Conservation (phyloP, 1,140 invertebrate species). For the Batillaria attramentaria region DNA sequence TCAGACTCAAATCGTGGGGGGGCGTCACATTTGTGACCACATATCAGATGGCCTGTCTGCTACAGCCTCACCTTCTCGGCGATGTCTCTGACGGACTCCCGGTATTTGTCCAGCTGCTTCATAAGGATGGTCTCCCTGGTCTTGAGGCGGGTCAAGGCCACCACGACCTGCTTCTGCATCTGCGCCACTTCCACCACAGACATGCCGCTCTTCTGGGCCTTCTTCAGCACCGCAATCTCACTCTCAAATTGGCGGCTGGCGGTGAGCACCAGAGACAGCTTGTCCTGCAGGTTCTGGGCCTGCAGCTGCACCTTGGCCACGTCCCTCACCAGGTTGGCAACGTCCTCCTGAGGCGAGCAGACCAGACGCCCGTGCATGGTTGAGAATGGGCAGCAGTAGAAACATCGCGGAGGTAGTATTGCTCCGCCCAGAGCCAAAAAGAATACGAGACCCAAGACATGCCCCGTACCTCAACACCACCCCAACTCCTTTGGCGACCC, state of each 20-base stretch:
- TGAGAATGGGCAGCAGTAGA: no score
- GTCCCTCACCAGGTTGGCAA: constrained; percentile 7
- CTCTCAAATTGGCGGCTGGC: constrained; percentile 10
- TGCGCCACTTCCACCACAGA: constrained; percentile 25
- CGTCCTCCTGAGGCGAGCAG: no score
- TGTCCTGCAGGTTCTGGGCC: constrained; percentile 17
- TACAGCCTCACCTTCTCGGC: constrained; percentile 19
- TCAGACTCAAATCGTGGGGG: no score
- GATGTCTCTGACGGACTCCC: constrained; percentile 16
- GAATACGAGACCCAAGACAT: no score
- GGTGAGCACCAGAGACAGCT: not conserved
- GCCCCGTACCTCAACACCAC: no score
- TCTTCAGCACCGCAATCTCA: not conserved
- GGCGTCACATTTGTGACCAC: no score
- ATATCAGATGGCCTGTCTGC: no score
- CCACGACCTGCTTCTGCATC: constrained; percentile 34
- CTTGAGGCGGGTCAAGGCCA: constrained; percentile 30
- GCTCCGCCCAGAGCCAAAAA: no score
- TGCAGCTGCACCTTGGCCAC: constrained; percentile 10
- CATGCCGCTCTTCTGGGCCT: not conserved
- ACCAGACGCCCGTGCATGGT: no score
- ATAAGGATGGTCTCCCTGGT: constrained; percentile 25
- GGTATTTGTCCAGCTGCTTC: constrained; percentile 32
- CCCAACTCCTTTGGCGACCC: no score
- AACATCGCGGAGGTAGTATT: no score